Conservation (phyloP, 1,140 invertebrate genomes). For the Magallana ariakensis region DNA sequence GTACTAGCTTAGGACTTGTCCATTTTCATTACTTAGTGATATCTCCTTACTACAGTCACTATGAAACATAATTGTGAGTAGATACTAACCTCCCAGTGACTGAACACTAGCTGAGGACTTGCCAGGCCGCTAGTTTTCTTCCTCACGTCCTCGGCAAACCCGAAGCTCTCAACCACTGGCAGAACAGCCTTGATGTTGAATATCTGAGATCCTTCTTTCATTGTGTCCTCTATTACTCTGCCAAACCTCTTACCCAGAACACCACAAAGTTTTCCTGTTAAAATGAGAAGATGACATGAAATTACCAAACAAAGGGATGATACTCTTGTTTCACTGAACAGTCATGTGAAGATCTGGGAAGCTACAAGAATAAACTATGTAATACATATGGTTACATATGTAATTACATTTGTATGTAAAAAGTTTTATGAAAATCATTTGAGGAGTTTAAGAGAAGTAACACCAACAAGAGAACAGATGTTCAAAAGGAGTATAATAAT, state of each 20-base stretch:
- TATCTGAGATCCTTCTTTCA: conserved; percentile 91
- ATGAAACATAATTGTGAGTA: no score
- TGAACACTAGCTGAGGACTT: conserved; percentile 96
- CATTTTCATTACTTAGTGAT: no score
- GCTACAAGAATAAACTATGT: no score
- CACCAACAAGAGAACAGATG: no score
- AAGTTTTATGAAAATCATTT: no score
- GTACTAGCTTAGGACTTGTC: no score
- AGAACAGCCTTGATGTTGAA: conserved; percentile 94
- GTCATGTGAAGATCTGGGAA: neutral
- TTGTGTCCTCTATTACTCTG: conserved; percentile 92
- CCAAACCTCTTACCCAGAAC: conserved; percentile 94
- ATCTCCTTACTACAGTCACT: no score
- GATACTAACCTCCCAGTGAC: conserved; percentile 93
- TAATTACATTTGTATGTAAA: no score
- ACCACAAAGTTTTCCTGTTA: conserved; percentile 93
- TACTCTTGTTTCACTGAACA: neutral
- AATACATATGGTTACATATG: no score
- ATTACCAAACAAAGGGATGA: neutral
- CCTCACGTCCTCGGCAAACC: conserved; percentile 90
- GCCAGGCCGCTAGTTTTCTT: conserved; percentile 98
- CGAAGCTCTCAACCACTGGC: conserved; percentile 97
- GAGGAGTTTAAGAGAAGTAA: no score
- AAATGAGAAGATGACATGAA: neutral
- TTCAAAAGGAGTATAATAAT: no score